Evolutionary conservation across 2,797 vertebrate genomes (phyloP), one percentile per base, ranked within the genome.

Genomic region (Knipowitschia caucasica): DNA sequence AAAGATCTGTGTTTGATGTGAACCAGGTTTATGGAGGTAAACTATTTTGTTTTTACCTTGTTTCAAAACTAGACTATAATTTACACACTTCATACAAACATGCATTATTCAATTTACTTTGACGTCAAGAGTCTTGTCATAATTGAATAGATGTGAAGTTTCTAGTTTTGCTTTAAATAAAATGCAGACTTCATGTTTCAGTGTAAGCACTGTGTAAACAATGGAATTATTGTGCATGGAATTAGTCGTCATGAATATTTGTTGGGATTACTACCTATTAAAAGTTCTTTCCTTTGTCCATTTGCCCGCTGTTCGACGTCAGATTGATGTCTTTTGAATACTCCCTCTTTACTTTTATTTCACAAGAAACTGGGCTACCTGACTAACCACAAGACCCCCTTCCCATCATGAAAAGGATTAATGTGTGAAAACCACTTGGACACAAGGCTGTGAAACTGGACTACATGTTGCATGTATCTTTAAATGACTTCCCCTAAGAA

Each of bases 391-490:
- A 67, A 89, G 57, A 80, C 73, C 84, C 71, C 71, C 69, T 64
- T 45, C 71, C 71, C 69, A 64, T 45, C 62, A 49, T 75, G 30
- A 71, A 60, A 71, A 70, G 30, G 62, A 50, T 73, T 34, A 52
- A 39, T 56, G 62, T 66, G 53, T 69, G 78, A 88, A 92, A 95
- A 97, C 94, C 95, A 96, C 94, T 97, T 90, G 73, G 87, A 88
- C 83, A 73, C 72, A 81, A 89, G 82, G 89, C 88, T 91, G 89
- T 90, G 90, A 91, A 91, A 82, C 74, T 70, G 70, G 69, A 78
- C 77, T 65, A 62, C 72, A 60, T 77, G 63, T 69, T 61, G 62
- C 49, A 73, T 51, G 71, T 80, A 73, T 77, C 75, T 27, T 17
- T 17, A 6, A 17, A 27, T 51, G 64, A 52, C 80, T 80, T 71